Base-by-base conservation (phyloP, 2,888 invertebrate genomes). In the Panopea generosa region DNA sequence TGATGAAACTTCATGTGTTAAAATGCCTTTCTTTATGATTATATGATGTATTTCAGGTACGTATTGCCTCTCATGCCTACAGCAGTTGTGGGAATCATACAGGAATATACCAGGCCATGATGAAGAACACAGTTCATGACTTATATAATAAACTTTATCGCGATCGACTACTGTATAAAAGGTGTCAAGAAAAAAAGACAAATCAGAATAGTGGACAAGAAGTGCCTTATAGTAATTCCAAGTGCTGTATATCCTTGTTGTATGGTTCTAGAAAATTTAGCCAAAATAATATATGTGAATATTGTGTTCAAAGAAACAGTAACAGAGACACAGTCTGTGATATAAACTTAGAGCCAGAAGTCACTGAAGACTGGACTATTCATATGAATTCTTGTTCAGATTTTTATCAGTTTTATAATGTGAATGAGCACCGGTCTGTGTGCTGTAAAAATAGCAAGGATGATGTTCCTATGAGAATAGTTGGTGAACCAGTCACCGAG, bases 371-470 rank as follows among this genome's bases (percentile, higher is more conserved):
- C 60, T 74, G 75, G 55, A 50, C 67, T 45, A 66, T 52, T 55
- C 56, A 76, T 49, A 20, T 76, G 9, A 84, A 86, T 29, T 76
- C 79, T 4, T 88, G 89, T 69, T 63, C 77, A 38, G 84, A 88
- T 40, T 78, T 83, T 40, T 74, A 77, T 57, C 71, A 83, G 38
- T 83, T 79, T 77, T 89, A 89, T 68, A 87, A 88, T 67, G 67
- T 79, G 6, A 84, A 86, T 74, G 84, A 86, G 59, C 83, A 87
- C 57, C 69, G 82, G 38, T 88, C 85, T 52, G 72, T 88, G 18
- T 86, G 86, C 60, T 89, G 89, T 71, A 77, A 76, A 59, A 47
- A 77, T 9, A 79, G 83, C 63, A 18, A 67, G 45, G 67, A 77
- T 57, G 68, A 67, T 27, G 29, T 69, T 47, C 61, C 55, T 45